Conservation (phyloP, 2,797 vertebrate genomes). For the Cercopithecus diana region DNA sequence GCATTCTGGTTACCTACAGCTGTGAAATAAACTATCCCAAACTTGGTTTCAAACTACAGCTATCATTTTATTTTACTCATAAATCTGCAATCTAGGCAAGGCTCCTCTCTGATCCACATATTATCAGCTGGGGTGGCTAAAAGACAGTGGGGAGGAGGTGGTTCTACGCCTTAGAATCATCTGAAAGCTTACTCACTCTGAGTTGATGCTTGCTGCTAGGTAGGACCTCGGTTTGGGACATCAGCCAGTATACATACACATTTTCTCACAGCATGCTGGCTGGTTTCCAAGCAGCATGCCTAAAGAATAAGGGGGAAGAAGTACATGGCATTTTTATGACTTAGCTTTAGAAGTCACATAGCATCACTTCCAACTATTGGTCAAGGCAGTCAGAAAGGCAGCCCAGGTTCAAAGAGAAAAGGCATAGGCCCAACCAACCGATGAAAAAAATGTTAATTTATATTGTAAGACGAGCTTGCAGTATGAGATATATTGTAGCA, state of each 20-base stretch:
- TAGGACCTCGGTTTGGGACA: neutral
- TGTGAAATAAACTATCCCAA: conserved; percentile 20
- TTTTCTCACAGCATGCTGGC: neutral
- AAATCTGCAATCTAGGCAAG: neutral
- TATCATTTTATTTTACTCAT: neutral
- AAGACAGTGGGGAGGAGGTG: neutral
- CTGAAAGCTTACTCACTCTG: neutral
- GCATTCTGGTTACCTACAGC: neutral
- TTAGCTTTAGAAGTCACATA: neutral
- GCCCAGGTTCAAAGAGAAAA: neutral
- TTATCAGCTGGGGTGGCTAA: neutral
- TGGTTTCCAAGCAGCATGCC: neutral
- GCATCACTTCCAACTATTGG: neutral
- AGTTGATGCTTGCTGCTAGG: neutral
- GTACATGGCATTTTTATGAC: neutral
- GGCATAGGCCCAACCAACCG: neutral
- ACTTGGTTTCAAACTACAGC: neutral
- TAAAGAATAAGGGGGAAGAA: neutral
- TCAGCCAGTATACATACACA: neutral
- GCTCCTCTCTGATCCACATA: neutral
- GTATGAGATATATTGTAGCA: neutral
- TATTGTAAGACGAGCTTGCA: neutral
- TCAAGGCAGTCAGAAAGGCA: neutral
- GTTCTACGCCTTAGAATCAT: neutral
- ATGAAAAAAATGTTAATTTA: neutral